Evolutionary conservation across 2,888 invertebrate species (phyloP), one percentile per base, ranked within the genome.

Genomic region (Harpagoxenus sublaevis): DNA sequence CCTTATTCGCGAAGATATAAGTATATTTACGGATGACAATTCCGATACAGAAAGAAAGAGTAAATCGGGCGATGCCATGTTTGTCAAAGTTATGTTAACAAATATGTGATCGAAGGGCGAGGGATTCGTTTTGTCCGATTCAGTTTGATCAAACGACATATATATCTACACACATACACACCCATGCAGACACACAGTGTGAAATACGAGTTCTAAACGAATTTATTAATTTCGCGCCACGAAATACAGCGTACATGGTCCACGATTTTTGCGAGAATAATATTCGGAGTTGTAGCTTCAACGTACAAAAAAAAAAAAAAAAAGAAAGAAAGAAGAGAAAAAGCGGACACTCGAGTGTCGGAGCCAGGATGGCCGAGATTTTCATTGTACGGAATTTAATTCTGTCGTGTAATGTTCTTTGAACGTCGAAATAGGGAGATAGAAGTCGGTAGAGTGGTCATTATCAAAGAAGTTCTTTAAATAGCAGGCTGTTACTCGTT

Each of bases 71-170:
- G 57, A 35, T 28, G 60, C 48, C 60, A 45, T 60, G 60, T 81
- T 73, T 57, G 73, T 48, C 60, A 71, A 68, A 79, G 45, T 79
- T 79, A n/a, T 57, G 45, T 70, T 35, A 65, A 39, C 23, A 42
- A 81, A 81, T 60, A 39, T 70, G 55, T 68, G 57, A 57, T 60
- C 35, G 12, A 71, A 73, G 60, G 73, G 51, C 48, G 79, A 81
- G 79, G 48, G 48, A 73, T 57, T 60, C 60, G 35, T 81, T 48
- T 71, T 48, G 28, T 18, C 39, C 79, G 23, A 73, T 73, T 66
- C 60, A 71, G 35, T 42, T 78, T 45, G 15, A 55, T 55, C 15
- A 70, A 42, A 42, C 39, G n/a, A 53, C 18, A 53, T 28, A 66
- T 65, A n/a, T 63, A 45, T 31, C 2, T 18, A 63, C 15, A 15